These are phyloP conservation scores for Xestoiulus laeticollis DNA, from an alignment of 2,888 invertebrate species.

Conservation along the genomic window DNA sequence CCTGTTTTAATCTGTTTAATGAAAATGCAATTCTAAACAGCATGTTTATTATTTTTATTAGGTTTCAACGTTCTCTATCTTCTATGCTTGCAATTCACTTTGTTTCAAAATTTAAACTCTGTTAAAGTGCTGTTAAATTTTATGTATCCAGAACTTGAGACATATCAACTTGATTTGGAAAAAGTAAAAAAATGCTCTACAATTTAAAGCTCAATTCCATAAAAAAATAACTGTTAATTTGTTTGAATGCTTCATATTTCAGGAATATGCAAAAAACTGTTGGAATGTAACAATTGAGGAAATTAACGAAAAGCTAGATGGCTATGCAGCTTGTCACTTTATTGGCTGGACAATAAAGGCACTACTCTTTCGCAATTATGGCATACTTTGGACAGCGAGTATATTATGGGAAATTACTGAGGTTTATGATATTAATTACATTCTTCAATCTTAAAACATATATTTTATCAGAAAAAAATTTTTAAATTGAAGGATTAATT, in stretches of 20 bases:
- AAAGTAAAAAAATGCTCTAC: constrained; percentile 71
- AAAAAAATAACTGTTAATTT: not conserved
- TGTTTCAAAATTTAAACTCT: constrained; percentile 94
- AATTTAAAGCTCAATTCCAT: not conserved
- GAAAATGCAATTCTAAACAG: not conserved
- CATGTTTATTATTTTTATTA: not conserved
- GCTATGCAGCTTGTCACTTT: constrained; percentile 96
- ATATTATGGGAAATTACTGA: constrained; percentile 99
- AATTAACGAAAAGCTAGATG: constrained; percentile 92
- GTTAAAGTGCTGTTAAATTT: constrained; percentile 91
- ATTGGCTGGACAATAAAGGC: constrained; percentile 98
- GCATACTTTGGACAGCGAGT: constrained; percentile 97
- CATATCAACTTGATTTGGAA: constrained; percentile 92
- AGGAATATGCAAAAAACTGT: constrained; percentile 98
- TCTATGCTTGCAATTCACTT: constrained; percentile 73
- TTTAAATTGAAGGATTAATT: not conserved
- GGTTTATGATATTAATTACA: constrained; percentile 62
- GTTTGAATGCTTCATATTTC: constrained; percentile 55
- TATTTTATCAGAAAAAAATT: not conserved
- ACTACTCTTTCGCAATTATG: constrained; percentile 91
- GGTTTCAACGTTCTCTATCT: constrained; percentile 88
- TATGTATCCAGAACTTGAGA: constrained; percentile 89
- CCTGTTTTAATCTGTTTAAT: not conserved
- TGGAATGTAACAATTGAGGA: constrained; percentile 87
- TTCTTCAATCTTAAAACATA: not conserved